phyloP scores from a whole-genome alignment of 1,140 invertebrate species.

The Monochamus saltuarius region DNA sequence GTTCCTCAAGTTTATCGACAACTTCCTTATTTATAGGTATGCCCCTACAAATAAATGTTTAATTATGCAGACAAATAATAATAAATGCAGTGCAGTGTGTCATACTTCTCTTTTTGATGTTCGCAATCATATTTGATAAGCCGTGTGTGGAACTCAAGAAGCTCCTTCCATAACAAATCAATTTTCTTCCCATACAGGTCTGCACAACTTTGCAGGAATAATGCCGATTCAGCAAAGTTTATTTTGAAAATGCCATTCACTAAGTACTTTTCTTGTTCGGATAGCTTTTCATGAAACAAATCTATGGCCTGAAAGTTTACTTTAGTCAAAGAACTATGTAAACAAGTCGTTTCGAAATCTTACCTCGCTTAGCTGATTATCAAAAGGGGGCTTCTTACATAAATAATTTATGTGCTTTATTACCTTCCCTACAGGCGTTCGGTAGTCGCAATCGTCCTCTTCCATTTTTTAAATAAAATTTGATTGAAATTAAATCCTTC shows the following conservation, averaged over 20 bases:
- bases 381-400: conserved; percentile 41
- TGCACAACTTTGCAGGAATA: conserved; percentile 42
- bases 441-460: conserved; percentile 29
- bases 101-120: conserved; percentile 15
- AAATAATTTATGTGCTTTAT: conserved; percentile 35
- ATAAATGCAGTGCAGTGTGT: background rate
- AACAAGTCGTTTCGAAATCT: background rate
- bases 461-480: conserved; percentile 23
- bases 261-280: conserved; percentile 33
- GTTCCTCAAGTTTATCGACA: conserved; percentile 24
- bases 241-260: conserved; percentile 43
- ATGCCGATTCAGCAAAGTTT: conserved; percentile 47
- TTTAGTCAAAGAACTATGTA: background rate
- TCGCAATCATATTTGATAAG: conserved; percentile 30
- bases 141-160: conserved; percentile 30
- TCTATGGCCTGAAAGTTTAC: conserved; percentile 39
- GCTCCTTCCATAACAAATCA: conserved; percentile 44
- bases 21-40: background rate
- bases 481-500: background rate
- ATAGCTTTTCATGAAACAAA: conserved; percentile 32
- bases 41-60: conserved; percentile 7
- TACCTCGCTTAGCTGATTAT: conserved; percentile 41
- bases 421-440: conserved; percentile 25
- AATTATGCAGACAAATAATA: background rate
- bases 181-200: conserved; percentile 45